These are phyloP conservation scores for Brotula barbata DNA, from an alignment of 2,797 vertebrate species.

Conservation along the genomic window DNA sequence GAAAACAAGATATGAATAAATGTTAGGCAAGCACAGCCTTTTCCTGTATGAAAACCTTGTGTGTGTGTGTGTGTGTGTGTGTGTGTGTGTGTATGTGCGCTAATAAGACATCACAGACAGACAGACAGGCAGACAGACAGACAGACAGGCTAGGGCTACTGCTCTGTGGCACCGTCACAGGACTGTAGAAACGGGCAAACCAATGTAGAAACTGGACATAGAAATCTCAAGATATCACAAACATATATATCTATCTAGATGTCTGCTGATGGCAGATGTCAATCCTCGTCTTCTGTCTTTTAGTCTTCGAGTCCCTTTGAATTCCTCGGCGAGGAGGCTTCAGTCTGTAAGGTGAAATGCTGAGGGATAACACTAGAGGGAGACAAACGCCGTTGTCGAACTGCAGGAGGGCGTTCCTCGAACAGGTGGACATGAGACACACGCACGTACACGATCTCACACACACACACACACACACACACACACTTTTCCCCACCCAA, in stretches of 20 bases:
- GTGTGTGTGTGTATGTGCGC: constrained; percentile 45
- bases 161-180: constrained; percentile 68
- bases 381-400: constrained; percentile 67
- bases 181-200: constrained; percentile 69
- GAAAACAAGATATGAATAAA: constrained; percentile 64
- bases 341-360: constrained; percentile 50
- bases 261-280: constrained; percentile 57
- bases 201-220: constrained; percentile 75
- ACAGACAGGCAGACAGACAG: constrained; percentile 56
- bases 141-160: constrained; percentile 62
- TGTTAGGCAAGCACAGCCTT: constrained; percentile 39
- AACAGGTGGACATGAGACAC: constrained; percentile 17
- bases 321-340: constrained; percentile 20
- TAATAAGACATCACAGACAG: constrained; percentile 56
- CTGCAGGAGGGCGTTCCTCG: constrained; percentile 60
- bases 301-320: constrained; percentile 29
- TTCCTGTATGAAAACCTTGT: constrained; percentile 48
- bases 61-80: constrained; percentile 30
- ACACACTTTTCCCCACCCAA: background rate
- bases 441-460: constrained; percentile 8
- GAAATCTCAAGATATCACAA: constrained; percentile 77
- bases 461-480: constrained; percentile 16
- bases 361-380: constrained; percentile 68
- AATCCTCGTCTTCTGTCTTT: constrained; percentile 12
- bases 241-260: constrained; percentile 64